Evolutionary conservation across 2,113 vertebrate species (phyloP).

Genomic region (Trachemys scripta): DNA sequence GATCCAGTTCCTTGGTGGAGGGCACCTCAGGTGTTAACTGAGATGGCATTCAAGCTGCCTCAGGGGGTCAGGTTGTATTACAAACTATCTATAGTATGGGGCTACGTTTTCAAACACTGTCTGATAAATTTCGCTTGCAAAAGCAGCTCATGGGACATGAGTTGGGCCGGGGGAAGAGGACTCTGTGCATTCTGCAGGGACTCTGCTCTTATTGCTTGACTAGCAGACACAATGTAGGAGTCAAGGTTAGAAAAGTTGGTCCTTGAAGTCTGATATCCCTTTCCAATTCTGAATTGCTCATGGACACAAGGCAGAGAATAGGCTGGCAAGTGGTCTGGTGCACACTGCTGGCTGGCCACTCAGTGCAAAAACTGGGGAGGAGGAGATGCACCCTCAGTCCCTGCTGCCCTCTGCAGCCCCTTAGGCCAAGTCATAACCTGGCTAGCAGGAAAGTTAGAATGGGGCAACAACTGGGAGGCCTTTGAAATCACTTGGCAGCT

Average conservation of each 20-base stretch:
- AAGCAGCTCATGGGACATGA: background rate
- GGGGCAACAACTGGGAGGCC: background rate
- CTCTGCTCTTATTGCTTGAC: background rate
- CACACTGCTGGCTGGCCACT: background rate
- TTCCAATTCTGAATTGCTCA: background rate
- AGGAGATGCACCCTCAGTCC: background rate
- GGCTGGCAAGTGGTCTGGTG: background rate
- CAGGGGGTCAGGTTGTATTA: background rate
- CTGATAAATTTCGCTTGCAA: background rate
- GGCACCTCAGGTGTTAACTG: background rate
- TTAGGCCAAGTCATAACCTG: background rate
- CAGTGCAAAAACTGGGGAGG: background rate
- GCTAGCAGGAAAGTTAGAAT: background rate
- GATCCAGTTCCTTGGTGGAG: background rate
- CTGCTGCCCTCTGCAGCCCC: background rate
- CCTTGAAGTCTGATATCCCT: background rate
- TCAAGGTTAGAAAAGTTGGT: background rate
- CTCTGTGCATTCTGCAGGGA: background rate
- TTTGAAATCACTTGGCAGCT: too few species aligned
- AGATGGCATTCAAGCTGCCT: background rate
- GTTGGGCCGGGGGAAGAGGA: background rate
- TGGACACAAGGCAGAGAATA: background rate
- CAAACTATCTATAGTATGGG: background rate
- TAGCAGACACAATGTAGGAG: background rate
- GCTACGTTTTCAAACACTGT: background rate